Percentiles rank a stretch among this genome's conserved stretches.
Conservation (phyloP, 2,888 invertebrate species). For the Pammene aurita region DNA sequence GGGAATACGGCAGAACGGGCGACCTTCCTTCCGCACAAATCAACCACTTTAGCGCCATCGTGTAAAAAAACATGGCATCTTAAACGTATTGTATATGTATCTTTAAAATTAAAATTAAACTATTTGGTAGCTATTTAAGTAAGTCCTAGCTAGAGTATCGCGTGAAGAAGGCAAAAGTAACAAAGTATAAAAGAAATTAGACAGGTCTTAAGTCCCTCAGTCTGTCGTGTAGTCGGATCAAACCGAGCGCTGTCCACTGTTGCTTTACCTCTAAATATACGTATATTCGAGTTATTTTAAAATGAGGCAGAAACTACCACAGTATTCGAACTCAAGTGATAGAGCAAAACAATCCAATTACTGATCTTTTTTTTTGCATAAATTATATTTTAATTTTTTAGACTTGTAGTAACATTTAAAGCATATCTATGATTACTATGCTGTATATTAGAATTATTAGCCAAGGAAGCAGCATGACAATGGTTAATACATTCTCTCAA, state of each 20-base stretch:
- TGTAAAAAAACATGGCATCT: conserved; percentile 72
- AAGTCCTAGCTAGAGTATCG: conserved; percentile 70
- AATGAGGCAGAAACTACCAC: no score
- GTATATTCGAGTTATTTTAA: neutral
- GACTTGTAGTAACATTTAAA: no score
- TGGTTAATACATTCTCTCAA: no score
- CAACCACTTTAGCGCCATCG: conserved; percentile 57
- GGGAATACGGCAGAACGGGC: conserved; percentile 45
- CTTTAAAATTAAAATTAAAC: conserved; percentile 63
- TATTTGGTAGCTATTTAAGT: conserved; percentile 77
- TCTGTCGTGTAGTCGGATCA: conserved; percentile 48
- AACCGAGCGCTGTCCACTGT: conserved; percentile 18
- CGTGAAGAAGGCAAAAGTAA: conserved; percentile 60
- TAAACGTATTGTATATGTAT: conserved; percentile 73
- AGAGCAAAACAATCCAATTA: no score
- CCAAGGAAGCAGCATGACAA: no score
- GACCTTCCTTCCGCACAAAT: conserved; percentile 48
- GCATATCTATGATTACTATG: no score
- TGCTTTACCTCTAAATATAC: neutral
- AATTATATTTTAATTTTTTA: no score
- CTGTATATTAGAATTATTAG: no score
- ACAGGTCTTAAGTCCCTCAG: conserved; percentile 51
- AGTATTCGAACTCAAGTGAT: no score
- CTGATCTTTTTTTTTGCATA: no score
- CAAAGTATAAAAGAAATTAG: conserved; percentile 57